Percentiles rank a stretch among this genome's conserved stretches.
Evolutionary conservation across 2,113 vertebrate species (phyloP).

Genomic region (Dolichotis patagonum): DNA sequence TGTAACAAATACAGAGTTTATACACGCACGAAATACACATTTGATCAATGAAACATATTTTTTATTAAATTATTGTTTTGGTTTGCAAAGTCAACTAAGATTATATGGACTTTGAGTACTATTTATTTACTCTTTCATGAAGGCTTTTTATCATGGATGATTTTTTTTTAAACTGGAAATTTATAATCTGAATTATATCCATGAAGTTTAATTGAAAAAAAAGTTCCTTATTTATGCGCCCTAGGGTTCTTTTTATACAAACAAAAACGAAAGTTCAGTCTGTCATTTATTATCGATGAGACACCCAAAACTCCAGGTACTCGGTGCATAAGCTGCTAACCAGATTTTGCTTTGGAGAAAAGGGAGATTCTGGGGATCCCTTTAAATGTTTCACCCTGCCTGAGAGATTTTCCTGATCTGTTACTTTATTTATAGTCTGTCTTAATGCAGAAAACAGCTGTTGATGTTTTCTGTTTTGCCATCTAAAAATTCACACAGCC

Average conservation of each 20-base stretch:
- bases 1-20: accelerated
- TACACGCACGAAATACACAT: accelerated
- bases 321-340: neutral
- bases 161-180: neutral
- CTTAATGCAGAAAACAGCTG: neutral
- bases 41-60: neutral
- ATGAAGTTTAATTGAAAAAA: neutral
- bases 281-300: accelerated
- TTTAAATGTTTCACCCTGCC: neutral
- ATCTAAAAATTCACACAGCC: neutral
- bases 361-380: neutral
- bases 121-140: neutral
- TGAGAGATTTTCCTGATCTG: neutral
- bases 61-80: neutral
- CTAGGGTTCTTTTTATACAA: accelerated
- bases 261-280: accelerated
- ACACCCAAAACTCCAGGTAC: accelerated
- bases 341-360: neutral
- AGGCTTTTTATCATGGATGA: neutral
- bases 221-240: accelerated
- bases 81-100: neutral
- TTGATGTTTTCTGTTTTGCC: neutral
- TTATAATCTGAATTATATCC: neutral
- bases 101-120: too few relatives aligned
- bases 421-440: neutral